Conservation (phyloP, 2,797 vertebrate species). For the Lagocephalus sceleratus region DNA sequence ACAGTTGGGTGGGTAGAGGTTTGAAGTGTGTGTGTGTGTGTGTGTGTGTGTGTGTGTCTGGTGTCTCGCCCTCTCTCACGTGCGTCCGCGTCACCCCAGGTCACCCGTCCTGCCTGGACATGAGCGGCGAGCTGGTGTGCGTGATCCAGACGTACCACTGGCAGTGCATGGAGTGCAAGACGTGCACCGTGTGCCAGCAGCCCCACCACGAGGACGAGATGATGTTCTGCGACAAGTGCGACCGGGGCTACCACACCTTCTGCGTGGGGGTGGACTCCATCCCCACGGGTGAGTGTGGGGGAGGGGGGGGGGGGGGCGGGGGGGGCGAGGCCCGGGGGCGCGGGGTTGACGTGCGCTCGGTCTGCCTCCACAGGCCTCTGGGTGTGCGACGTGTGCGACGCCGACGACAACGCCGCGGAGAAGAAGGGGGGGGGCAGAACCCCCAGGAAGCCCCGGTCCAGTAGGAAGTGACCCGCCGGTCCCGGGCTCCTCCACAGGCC, state of each 20-base stretch:
- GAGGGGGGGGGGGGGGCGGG: too few species aligned
- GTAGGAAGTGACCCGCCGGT: slow-evolving; percentile 50
- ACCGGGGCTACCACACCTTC: slow-evolving; percentile 97
- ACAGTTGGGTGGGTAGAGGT: too few species aligned
- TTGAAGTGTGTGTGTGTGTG: neutral
- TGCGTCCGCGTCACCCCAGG: slow-evolving; percentile 69
- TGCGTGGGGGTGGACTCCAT: slow-evolving; percentile 95
- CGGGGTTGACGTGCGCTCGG: too few species aligned
- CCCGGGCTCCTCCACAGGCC: slow-evolving; percentile 19
- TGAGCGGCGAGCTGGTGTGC: slow-evolving; percentile 86
- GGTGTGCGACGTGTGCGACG: slow-evolving; percentile 95
- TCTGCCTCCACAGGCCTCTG: slow-evolving; percentile 85
- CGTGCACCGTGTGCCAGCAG: slow-evolving; percentile 93
- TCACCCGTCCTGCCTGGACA: slow-evolving; percentile 97
- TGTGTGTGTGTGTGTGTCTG: neutral
- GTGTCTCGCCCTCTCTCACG: neutral
- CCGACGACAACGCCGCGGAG: slow-evolving; percentile 83
- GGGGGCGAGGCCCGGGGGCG: too few species aligned
- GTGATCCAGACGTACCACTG: slow-evolving; percentile 96
- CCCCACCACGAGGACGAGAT: slow-evolving; percentile 98
- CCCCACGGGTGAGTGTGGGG: slow-evolving; percentile 89
- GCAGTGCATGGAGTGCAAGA: slow-evolving; percentile 99
- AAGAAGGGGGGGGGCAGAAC: slow-evolving; percentile 89
- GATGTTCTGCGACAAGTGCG: slow-evolving; percentile 99
- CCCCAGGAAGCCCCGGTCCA: slow-evolving; percentile 82